phyloP scores from a whole-genome alignment of 2,113 vertebrate species.

The Pyxicephalus adspersus region DNA sequence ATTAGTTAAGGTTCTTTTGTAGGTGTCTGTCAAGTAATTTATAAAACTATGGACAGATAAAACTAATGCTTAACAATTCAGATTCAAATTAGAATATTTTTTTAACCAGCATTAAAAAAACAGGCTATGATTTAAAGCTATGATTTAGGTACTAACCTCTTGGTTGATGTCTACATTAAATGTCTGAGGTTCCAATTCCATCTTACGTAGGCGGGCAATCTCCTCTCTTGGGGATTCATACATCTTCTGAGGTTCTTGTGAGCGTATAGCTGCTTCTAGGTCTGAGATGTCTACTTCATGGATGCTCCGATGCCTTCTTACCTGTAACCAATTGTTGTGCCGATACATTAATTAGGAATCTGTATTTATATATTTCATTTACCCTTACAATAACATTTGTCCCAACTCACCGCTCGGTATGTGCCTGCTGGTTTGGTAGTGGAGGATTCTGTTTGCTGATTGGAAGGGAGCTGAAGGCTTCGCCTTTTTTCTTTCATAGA shows the following conservation, averaged over 20 bases:
- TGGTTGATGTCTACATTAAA: conserved; percentile 80
- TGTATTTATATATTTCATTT: no score
- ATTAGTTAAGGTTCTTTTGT: no score
- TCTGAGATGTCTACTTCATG: conserved; percentile 95
- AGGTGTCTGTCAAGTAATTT: no score
- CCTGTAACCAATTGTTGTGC: conserved; percentile 66
- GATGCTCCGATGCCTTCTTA: conserved; percentile 86
- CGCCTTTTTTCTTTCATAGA: conserved; percentile 90
- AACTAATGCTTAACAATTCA: no score
- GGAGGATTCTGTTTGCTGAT: conserved; percentile 68
- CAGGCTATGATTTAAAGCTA: not conserved
- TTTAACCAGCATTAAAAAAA: no score
- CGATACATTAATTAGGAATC: no score
- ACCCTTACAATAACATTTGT: no score
- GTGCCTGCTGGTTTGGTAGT: conserved; percentile 67
- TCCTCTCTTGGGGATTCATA: conserved; percentile 90
- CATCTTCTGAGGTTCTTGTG: conserved; percentile 69
- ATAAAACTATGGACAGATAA: no score
- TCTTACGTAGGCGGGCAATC: conserved; percentile 87
- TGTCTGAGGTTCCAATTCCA: conserved; percentile 82
- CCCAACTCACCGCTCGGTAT: conserved; percentile 85
- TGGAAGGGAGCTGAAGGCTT: conserved; percentile 85
- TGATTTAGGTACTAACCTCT: conserved; percentile 73
- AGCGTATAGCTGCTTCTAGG: conserved; percentile 86
- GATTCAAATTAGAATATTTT: no score